Evolutionary conservation across 2,113 vertebrate genomes (phyloP).

Genomic region (Syngnathus floridae): DNA sequence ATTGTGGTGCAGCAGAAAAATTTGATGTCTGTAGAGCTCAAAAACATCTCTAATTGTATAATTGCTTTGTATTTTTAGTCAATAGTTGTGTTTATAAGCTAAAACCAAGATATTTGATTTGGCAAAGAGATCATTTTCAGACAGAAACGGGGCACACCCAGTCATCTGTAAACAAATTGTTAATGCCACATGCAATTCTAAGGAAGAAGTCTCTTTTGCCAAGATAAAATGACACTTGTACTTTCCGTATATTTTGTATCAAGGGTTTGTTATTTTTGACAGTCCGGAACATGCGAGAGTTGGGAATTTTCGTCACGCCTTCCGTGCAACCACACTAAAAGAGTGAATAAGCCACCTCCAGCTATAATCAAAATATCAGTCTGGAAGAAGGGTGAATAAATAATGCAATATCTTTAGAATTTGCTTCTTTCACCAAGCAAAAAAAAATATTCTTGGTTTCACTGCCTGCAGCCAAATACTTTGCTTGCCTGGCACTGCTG

Average conservation of each 20-base stretch:
- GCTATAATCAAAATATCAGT: conserved; percentile 58
- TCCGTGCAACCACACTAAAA: conserved; percentile 49
- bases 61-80: conserved; percentile 20
- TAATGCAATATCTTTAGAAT: conserved; percentile 57
- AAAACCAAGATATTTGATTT: conserved; percentile 36
- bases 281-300: conserved; percentile 42
- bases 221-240: conserved; percentile 31
- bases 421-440: conserved; percentile 54
- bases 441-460: conserved; percentile 49
- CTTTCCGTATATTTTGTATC: conserved; percentile 32
- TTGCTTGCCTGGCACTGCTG: conserved; percentile 45
- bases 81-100: conserved; percentile 14
- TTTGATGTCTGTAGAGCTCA: conserved; percentile 39
- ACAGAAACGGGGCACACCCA: conserved; percentile 33
- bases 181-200: conserved; percentile 29
- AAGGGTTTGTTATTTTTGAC: conserved; percentile 25
- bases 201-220: not conserved
- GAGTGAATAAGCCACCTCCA: conserved; percentile 45
- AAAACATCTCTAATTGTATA: conserved; percentile 29
- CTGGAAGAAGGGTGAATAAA: conserved; percentile 60
- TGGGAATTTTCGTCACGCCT: conserved; percentile 44
- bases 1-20: conserved; percentile 28
- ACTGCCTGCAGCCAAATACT: conserved; percentile 49
- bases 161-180: conserved; percentile 43
- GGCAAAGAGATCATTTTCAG: conserved; percentile 30